Conservation (phyloP, 2,113 vertebrate genomes). For the Gavia stellata region DNA sequence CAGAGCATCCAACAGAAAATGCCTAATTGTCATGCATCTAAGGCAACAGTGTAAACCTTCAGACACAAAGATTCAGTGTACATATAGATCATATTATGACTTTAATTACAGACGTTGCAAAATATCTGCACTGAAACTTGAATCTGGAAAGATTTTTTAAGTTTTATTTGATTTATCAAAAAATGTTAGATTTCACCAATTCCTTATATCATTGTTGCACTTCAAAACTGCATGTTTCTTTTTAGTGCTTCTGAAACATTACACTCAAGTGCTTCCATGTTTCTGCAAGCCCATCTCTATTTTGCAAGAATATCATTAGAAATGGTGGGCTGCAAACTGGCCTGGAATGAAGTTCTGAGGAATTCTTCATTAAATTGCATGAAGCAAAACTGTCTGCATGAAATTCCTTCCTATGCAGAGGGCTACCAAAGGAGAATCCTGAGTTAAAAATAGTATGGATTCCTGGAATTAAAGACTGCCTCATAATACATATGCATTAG, state of each 20-base stretch:
- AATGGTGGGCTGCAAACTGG: not conserved
- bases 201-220: not conserved
- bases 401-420: not conserved
- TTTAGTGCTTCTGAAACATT: not conserved
- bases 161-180: not conserved
- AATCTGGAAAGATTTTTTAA: not conserved
- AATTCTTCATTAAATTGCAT: not conserved
- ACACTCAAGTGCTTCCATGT: not conserved
- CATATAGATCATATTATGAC: not conserved
- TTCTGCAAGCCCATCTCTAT: not conserved
- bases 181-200: not conserved
- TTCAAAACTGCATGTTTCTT: not conserved
- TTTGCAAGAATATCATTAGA: not conserved
- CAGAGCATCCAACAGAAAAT: slow-evolving; percentile 44
- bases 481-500: slow-evolving; percentile 17
- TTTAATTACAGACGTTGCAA: not conserved
- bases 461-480: slow-evolving; percentile 16
- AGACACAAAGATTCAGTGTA: slow-evolving; percentile 24
- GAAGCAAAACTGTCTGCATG: not conserved
- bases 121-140: not conserved
- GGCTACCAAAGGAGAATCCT: not conserved
- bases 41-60: slow-evolving; percentile 13
- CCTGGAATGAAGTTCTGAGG: not conserved
- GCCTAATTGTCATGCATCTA: slow-evolving; percentile 53
- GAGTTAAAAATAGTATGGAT: not conserved